Base-by-base conservation (phyloP, 2,113 vertebrate genomes). In the Arenaria interpres region DNA sequence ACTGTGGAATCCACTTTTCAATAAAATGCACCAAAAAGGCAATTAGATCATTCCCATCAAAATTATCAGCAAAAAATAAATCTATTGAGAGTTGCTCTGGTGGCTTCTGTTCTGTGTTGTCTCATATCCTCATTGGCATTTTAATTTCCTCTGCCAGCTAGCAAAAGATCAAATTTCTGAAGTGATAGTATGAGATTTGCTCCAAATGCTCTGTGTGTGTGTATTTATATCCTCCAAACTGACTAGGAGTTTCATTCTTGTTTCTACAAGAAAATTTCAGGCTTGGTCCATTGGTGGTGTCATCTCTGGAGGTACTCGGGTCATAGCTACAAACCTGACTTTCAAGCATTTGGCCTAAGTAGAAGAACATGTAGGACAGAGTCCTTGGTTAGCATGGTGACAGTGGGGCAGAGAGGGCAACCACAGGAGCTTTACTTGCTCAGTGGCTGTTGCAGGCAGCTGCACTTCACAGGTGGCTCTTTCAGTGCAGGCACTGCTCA, bases 361-460 rank as follows among this genome's bases (percentile, higher is more conserved):
- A 88, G n/a, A 20, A 85, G 37, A 84, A 51, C 1, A 4, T 9
- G 7, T 19, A 30, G 46, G 41, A 43, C 10, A 27, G 35, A 43
- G 16, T 53, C 84, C 39, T 50, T 62, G 30, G 14, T 25, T 75
- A 73, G 56, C 1, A 0, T 4, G 6, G 64, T 93, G 64, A 14
- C 60, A 1, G 0, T 30, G 56, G 30, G 21, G 8, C 4, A 14
- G 71, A 72, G 41, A 59, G 62, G 27, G 14, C 62, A 56, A 14
- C 13, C 39, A 1, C 3, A 28, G 57, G 24, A 69, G 14, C 57
- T 77, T 41, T 51, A 3, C 18, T 27, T 60, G 22, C 33, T 73
- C 0, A 0, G 12, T 54, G 32, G 9, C 67, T 62, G 6, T 8
- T 24, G 13, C 10, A 32, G 11, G 28, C 28, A 37, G 10, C 39